Evolutionary conservation across 53 echinoderm and acorn worm genomes (phyloP), one percentile per base, ranked within the genome.

Genomic region (Hippasteria phrygiana): DNA sequence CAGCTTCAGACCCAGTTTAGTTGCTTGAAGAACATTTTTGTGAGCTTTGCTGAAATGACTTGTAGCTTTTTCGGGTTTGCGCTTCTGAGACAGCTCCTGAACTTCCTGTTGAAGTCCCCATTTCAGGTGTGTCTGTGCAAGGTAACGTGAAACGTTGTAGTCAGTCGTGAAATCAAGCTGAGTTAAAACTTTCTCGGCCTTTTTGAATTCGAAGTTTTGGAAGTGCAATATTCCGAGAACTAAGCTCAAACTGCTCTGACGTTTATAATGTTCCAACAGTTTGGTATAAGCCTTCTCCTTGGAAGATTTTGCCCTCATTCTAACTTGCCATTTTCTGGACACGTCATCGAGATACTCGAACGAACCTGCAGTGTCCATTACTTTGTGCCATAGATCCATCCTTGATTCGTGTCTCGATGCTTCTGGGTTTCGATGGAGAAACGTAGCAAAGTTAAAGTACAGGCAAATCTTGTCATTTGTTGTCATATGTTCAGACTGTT

Each of bases 51-150:
- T 1, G 63, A 62, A 80, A 17, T 7, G 26, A 13, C 29, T 24
- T 40, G 18, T 63, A 34, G 45, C 80, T 41, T 45, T 64, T 27
- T 62, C 2, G 12, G 64, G 64, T 55, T 55, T 6, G 47, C 2
- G 6, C 13, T 39, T 14, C 31, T 38, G 37, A 40, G 7, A 46
- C 9, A 27, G 31, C 22, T 10, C 42, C 43, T 26, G 46, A 1
- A 42, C 2, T 9, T 62, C 45, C 17, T 24, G 10, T 63, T 63
- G 41, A 28, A 36, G 31, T 5, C 80, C 62, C 80, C 56, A 35
- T 34, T 80, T 80, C 1, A 80, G 80, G 63, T 80, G 40, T 28
- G 80, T 43, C 63, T 27, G 62, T 43, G 80, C 80, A 42, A 80
- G 63, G 80, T 80, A 80, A 4, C 16, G 1, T 63, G 63, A 14